phyloP scores from a whole-genome alignment of 1,140 invertebrate genomes.

The Drosophila yakuba region DNA sequence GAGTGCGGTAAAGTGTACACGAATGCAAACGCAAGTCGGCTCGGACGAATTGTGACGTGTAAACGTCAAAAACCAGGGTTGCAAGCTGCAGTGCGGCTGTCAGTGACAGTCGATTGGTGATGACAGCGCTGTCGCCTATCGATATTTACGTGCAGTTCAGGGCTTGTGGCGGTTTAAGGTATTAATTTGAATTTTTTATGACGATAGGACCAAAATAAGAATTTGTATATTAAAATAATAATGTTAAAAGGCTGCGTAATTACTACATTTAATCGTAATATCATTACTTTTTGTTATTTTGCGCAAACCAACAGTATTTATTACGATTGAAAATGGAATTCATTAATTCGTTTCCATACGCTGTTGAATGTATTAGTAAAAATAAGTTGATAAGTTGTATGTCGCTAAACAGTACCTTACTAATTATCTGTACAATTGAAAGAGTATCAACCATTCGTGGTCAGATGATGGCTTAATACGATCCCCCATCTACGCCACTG shows the following conservation, averaged over 20 bases:
- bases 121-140: constrained; percentile 6
- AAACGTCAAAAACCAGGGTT: constrained; percentile 63
- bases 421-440: too few relatives aligned
- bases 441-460: background rate
- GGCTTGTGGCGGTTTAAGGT: background rate
- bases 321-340: too few relatives aligned
- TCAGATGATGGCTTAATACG: background rate
- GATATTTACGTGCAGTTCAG: background rate
- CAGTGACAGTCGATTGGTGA: constrained; percentile 1
- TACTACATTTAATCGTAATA: too few relatives aligned
- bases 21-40: constrained; percentile 64
- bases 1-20: constrained; percentile 60
- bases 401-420: too few relatives aligned
- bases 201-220: background rate
- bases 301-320: too few relatives aligned
- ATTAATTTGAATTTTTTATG: background rate
- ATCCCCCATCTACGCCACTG: background rate
- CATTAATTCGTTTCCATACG: too few relatives aligned
- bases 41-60: constrained; percentile 61
- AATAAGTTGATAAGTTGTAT: too few relatives aligned
- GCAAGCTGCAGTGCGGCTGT: constrained; percentile 26
- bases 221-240: background rate
- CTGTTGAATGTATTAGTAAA: too few relatives aligned
- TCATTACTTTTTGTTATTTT: too few relatives aligned
- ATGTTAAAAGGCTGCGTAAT: background rate